These are phyloP conservation scores for Apocheima hispidaria DNA, from an alignment of 2,888 invertebrate genomes.

Conservation along the genomic window DNA sequence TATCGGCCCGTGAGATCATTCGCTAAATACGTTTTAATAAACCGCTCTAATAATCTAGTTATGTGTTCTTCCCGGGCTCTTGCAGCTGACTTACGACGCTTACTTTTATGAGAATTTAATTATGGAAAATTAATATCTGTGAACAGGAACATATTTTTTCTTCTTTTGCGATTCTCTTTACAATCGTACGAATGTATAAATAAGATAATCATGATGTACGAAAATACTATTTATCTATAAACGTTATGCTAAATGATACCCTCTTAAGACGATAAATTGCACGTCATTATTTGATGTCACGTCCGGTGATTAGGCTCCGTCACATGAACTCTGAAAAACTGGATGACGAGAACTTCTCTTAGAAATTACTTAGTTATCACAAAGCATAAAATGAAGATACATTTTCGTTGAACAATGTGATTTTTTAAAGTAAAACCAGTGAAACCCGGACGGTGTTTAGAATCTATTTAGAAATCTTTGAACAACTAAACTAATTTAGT, in stretches of 20 bases:
- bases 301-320: conserved; percentile 54
- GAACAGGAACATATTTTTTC: too few relatives aligned
- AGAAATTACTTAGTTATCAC: conserved; percentile 33
- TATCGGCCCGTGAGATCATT: conserved; percentile 24
- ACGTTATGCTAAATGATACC: conserved; percentile 44
- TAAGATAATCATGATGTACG: conserved; percentile 22
- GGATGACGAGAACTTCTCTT: conserved; percentile 37
- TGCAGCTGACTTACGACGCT: conserved; percentile 1
- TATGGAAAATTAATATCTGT: conserved; percentile 1
- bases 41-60: conserved; percentile 4
- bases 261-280: conserved; percentile 49
- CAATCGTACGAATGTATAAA: neutral
- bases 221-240: conserved; percentile 39
- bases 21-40: conserved; percentile 20
- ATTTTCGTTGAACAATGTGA: conserved; percentile 17
- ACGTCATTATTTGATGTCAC: conserved; percentile 56
- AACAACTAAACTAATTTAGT: too few relatives aligned
- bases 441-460: too few relatives aligned
- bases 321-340: conserved; percentile 51
- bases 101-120: conserved; percentile 1
- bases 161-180: neutral
- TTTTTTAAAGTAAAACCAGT: too few relatives aligned
- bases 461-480: too few relatives aligned
- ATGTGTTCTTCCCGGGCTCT: conserved; percentile 5
- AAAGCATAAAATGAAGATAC: conserved; percentile 40